Percentiles rank a stretch among this genome's conserved stretches.
Conservation (phyloP, 2,888 invertebrate genomes). For the Sabatieria punctata region DNA sequence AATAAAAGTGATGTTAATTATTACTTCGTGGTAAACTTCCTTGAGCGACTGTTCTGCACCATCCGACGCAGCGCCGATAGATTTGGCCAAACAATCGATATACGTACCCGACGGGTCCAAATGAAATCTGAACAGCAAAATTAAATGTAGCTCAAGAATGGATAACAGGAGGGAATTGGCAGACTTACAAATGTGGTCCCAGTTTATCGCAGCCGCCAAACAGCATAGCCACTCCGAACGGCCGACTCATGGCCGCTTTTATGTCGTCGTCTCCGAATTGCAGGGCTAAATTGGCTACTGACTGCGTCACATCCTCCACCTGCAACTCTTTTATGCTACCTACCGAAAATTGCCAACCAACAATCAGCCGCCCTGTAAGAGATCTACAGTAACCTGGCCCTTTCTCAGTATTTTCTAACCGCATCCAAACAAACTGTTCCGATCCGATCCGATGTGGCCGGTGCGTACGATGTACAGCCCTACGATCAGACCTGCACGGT, state of each 20-base stretch:
- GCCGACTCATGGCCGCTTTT: slow-evolving; percentile 62
- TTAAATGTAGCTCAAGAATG: slow-evolving; percentile 12
- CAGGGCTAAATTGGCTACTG: slow-evolving; percentile 94
- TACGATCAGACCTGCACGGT: too few relatives aligned
- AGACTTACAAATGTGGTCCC: slow-evolving; percentile 62
- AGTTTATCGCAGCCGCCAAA: slow-evolving; percentile 75
- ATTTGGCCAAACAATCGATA: slow-evolving; percentile 93
- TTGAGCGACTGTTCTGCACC: slow-evolving; percentile 88
- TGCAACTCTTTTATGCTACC: too few relatives aligned
- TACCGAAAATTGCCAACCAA: too few relatives aligned
- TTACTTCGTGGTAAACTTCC: slow-evolving; percentile 46
- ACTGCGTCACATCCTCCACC: slow-evolving; percentile 92
- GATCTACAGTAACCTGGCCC: too few relatives aligned
- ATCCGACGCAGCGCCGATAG: slow-evolving; percentile 96
- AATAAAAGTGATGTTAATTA: too few relatives aligned
- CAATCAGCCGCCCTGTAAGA: too few relatives aligned
- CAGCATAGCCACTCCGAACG: slow-evolving; percentile 94
- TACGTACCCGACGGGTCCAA: slow-evolving; percentile 99
- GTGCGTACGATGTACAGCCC: too few relatives aligned
- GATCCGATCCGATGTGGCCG: too few relatives aligned
- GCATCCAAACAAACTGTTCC: too few relatives aligned
- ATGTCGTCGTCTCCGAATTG: slow-evolving; percentile 97
- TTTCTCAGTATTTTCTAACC: too few relatives aligned
- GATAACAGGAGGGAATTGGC: not conserved
- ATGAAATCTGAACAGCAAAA: slow-evolving; percentile 47